phyloP scores from a whole-genome alignment of 2,888 invertebrate genomes.

The Macroteleia sp. region DNA sequence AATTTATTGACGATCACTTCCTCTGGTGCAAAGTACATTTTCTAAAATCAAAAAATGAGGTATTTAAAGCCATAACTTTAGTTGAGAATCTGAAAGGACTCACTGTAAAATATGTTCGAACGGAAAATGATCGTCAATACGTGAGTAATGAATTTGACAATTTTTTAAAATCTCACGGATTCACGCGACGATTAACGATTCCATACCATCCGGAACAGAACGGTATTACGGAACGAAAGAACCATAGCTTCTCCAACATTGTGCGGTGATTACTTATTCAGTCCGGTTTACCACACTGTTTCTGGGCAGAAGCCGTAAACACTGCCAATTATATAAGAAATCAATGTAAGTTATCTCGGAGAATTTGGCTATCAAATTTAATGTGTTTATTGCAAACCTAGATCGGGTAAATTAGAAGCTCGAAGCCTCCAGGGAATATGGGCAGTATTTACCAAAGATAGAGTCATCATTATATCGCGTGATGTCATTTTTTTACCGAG shows the following conservation, averaged over 20 bases:
- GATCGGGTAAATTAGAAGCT: background rate
- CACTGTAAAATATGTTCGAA: background rate
- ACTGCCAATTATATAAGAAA: slow-evolving; percentile 65
- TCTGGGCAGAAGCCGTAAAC: slow-evolving; percentile 68
- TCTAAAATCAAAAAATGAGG: background rate
- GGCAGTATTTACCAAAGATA: background rate
- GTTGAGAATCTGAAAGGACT: background rate
- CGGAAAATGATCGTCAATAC: slow-evolving; percentile 10
- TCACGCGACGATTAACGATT: no score
- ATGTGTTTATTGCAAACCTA: background rate
- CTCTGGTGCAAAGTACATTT: slow-evolving; percentile 5
- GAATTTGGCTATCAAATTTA: background rate
- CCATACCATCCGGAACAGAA: no score
- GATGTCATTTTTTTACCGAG: no score
- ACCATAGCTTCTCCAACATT: background rate
- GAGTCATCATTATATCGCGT: no score
- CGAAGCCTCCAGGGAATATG: background rate
- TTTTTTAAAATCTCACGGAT: background rate
- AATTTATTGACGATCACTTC: slow-evolving; percentile 7
- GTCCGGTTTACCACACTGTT: slow-evolving; percentile 51
- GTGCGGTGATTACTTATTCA: slow-evolving; percentile 56
- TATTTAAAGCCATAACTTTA: background rate
- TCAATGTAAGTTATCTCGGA: background rate
- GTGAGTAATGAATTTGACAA: background rate
- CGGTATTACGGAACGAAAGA: background rate